A percentile compares a stretch with the other conserved stretches of the same genome.
Evolutionary conservation across 2,113 vertebrate species (phyloP).

Genomic region (Grammatotria lemairii): DNA sequence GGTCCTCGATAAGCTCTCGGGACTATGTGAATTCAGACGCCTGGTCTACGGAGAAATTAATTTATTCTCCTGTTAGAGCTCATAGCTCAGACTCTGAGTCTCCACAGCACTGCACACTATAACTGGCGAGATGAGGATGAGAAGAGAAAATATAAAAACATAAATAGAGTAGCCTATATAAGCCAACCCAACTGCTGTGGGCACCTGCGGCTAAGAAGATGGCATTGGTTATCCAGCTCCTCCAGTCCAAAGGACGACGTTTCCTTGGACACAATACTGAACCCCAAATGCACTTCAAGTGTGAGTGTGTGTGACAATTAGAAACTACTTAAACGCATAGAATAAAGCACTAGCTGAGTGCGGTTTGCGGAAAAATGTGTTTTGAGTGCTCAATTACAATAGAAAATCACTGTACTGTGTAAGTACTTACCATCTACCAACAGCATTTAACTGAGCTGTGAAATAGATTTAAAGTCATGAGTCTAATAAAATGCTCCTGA

Average conservation of each 20-base stretch:
- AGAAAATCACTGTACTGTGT: not conserved
- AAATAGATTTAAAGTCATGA: not conserved
- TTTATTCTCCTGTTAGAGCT: conserved; percentile 24
- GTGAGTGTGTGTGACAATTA: not conserved
- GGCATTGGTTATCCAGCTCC: not conserved
- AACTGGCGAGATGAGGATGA: not conserved
- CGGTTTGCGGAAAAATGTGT: not conserved
- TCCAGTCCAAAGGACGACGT: not conserved
- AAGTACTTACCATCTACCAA: not conserved
- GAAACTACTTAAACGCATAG: not conserved
- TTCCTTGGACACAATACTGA: not conserved
- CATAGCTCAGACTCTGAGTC: not conserved
- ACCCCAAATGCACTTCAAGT: not conserved
- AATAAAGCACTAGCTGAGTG: not conserved
- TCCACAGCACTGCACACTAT: not conserved
- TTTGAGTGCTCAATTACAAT: not conserved
- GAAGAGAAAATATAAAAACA: not conserved
- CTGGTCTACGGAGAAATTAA: conserved; percentile 21
- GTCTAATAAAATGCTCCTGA: not conserved
- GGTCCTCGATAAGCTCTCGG: not conserved
- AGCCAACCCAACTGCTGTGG: not conserved
- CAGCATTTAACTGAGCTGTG: not conserved
- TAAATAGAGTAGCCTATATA: not conserved
- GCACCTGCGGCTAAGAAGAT: not conserved
- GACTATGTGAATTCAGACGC: conserved; percentile 23